Percentiles rank a stretch among this genome's conserved stretches.
Evolutionary conservation across 2,113 vertebrate genomes (phyloP).

Genomic region (Nipponia nippon): DNA sequence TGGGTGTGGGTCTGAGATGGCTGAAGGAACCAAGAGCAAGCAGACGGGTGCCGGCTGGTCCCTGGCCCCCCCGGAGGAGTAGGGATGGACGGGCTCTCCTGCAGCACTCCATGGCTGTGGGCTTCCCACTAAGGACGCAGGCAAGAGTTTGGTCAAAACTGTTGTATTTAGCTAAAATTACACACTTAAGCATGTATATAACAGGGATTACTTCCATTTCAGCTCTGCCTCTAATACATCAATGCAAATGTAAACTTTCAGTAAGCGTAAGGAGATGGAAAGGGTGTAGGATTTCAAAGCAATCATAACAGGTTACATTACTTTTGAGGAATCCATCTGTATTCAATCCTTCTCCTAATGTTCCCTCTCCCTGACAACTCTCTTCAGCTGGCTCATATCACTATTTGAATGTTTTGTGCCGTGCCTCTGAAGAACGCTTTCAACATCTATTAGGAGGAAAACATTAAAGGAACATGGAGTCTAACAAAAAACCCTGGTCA

Average conservation of each 20-base stretch:
- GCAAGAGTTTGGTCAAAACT: not conserved
- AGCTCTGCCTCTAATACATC: conserved; percentile 51
- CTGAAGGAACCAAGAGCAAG: not conserved
- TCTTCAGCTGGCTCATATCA: conserved; percentile 62
- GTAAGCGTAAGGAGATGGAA: conserved; percentile 38
- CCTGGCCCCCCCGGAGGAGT: not conserved
- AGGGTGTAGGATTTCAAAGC: conserved; percentile 64
- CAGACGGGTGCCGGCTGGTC: not conserved
- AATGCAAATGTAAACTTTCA: conserved; percentile 50
- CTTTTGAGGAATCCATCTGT: conserved; percentile 69
- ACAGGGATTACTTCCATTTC: conserved; percentile 54
- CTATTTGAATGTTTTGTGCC: conserved; percentile 53
- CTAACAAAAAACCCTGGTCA: conserved; percentile 13
- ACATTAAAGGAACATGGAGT: conserved; percentile 62
- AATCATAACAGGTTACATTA: conserved; percentile 68
- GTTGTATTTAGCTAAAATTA: conserved; percentile 47
- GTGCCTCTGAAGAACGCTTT: conserved; percentile 61
- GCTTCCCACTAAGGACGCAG: not conserved
- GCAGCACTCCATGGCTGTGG: not conserved
- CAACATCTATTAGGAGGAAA: conserved; percentile 59
- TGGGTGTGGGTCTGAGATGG: not conserved
- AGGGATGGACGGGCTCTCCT: not conserved
- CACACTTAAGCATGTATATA: conserved; percentile 43
- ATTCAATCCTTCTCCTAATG: conserved; percentile 60
- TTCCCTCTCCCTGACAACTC: conserved; percentile 62